A percentile compares a stretch with the other conserved stretches of the same genome.
These are phyloP conservation scores for Schizopygopsis malacanthus DNA, from an alignment of 2,797 vertebrate genomes.

Conservation along the genomic window DNA sequence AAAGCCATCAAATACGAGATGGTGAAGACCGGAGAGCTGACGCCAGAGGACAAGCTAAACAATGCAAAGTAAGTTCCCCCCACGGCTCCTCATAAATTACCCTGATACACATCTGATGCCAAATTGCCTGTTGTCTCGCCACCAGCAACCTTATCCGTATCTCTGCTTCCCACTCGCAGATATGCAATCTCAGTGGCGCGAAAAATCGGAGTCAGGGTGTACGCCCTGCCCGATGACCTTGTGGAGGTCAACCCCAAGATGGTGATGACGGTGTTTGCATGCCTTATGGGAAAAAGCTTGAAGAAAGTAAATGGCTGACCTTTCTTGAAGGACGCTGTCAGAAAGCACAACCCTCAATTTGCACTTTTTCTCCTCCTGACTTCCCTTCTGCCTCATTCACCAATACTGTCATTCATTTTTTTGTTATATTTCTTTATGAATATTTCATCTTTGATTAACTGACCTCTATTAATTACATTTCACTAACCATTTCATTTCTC, in stretches of 20 bases:
- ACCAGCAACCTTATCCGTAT: slow-evolving; percentile 33
- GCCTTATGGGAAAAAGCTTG: slow-evolving; percentile 91
- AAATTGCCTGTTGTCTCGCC: slow-evolving; percentile 8
- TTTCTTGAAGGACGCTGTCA: slow-evolving; percentile 11
- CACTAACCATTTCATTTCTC: slow-evolving; percentile 30
- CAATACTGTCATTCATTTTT: not conserved
- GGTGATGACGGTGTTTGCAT: slow-evolving; percentile 97
- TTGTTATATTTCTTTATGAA: not conserved
- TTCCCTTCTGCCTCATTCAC: not conserved
- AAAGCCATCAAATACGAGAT: slow-evolving; percentile 88
- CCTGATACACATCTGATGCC: slow-evolving; percentile 3
- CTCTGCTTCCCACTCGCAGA: slow-evolving; percentile 76
- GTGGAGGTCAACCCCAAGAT: slow-evolving; percentile 98
- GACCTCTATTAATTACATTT: not conserved
- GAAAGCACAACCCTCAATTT: not conserved
- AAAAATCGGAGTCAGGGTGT: slow-evolving; percentile 95
- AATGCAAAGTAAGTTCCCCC: slow-evolving; percentile 86
- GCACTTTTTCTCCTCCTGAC: not conserved
- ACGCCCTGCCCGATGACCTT: slow-evolving; percentile 93
- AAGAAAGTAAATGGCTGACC: slow-evolving; percentile 80
- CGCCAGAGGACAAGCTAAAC: slow-evolving; percentile 81
- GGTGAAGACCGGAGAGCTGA: slow-evolving; percentile 83
- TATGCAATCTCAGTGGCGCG: slow-evolving; percentile 95
- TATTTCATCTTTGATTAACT: not conserved
- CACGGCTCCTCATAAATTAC: slow-evolving; percentile 41